These are phyloP conservation scores for Drosophila algonquin DNA, from an alignment of 2,888 invertebrate species.

Conservation along the genomic window DNA sequence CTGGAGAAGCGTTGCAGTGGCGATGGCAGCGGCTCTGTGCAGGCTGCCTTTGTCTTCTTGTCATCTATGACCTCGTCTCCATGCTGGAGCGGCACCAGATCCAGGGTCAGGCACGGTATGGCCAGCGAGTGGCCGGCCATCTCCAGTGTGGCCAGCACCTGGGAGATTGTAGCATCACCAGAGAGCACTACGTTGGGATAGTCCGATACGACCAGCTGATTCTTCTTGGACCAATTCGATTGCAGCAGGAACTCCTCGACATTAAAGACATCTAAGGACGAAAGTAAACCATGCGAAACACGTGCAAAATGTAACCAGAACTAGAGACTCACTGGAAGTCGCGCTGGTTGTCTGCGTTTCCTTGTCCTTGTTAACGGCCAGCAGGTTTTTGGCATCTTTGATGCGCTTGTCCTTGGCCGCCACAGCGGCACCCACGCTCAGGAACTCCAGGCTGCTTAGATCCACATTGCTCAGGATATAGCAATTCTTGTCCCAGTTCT, in stretches of 20 bases:
- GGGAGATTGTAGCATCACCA: slow-evolving; percentile 86
- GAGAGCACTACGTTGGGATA: slow-evolving; percentile 85
- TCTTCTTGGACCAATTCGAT: slow-evolving; percentile 79
- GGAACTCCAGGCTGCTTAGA: slow-evolving; percentile 85
- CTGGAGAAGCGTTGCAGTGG: slow-evolving; percentile 94
- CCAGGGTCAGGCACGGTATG: slow-evolving; percentile 84
- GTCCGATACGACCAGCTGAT: slow-evolving; percentile 84
- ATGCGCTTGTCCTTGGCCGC: slow-evolving; percentile 95
- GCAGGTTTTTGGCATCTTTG: slow-evolving; percentile 91
- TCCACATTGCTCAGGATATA: slow-evolving; percentile 78
- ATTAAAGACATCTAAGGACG: slow-evolving; percentile 74
- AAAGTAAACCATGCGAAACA: not conserved
- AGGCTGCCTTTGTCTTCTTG: slow-evolving; percentile 77
- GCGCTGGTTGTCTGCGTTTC: slow-evolving; percentile 67
- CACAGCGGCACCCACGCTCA: slow-evolving; percentile 93
- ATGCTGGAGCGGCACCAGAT: slow-evolving; percentile 69
- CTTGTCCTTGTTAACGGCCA: slow-evolving; percentile 80
- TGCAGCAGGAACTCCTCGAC: slow-evolving; percentile 80
- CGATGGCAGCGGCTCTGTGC: slow-evolving; percentile 82
- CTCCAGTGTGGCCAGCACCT: slow-evolving; percentile 86
- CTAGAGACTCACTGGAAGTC: slow-evolving; percentile 56
- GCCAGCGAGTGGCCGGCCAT: slow-evolving; percentile 85
- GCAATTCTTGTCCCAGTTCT: slow-evolving; percentile 65
- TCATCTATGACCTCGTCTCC: slow-evolving; percentile 48
- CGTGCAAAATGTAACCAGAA: not conserved